Percentiles rank a stretch among this genome's conserved stretches.
Evolutionary conservation across 2,888 invertebrate genomes (phyloP).

Genomic region (Temnothorax ravouxi): DNA sequence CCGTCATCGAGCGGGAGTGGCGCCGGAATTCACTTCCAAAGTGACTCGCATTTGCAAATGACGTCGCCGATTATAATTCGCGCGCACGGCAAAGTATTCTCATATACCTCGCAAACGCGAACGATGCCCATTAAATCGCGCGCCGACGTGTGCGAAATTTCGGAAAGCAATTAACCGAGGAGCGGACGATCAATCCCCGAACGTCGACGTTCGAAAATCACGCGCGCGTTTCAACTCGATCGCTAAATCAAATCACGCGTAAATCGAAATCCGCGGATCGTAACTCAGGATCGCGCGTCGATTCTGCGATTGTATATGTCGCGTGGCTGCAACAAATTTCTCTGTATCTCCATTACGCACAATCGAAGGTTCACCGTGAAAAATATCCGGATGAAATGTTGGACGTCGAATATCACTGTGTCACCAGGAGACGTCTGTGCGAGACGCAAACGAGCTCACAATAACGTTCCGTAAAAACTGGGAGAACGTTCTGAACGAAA

Average conservation of each 20-base stretch:
- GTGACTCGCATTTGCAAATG: not conserved
- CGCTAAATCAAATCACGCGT: slow-evolving; percentile 44
- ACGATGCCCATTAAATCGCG: slow-evolving; percentile 14
- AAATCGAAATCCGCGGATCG: slow-evolving; percentile 49
- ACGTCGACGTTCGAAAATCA: slow-evolving; percentile 36
- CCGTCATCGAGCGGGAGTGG: slow-evolving; percentile 1
- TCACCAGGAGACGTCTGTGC: slow-evolving; percentile 11
- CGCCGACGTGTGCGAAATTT: slow-evolving; percentile 23
- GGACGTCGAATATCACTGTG: slow-evolving; percentile 35
- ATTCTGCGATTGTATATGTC: slow-evolving; percentile 18
- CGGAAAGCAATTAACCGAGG: slow-evolving; percentile 30
- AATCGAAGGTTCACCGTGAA: slow-evolving; percentile 9
- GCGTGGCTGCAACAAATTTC: slow-evolving; percentile 22
- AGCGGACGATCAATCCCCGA: slow-evolving; percentile 37
- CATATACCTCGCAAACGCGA: not conserved
- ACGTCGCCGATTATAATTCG: slow-evolving; percentile 14
- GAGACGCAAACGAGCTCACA: not conserved
- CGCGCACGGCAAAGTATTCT: not conserved
- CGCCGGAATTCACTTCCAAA: not conserved
- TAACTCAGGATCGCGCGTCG: slow-evolving; percentile 30
- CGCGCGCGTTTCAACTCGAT: slow-evolving; percentile 11
- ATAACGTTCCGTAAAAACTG: not conserved
- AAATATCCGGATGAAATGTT: slow-evolving; percentile 41
- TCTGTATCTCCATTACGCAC: slow-evolving; percentile 4
- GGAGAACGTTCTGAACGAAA: not conserved